These are phyloP conservation scores for Drosophila sp. DNA, from an alignment of 1,140 invertebrate genomes.

Conservation along the genomic window DNA sequence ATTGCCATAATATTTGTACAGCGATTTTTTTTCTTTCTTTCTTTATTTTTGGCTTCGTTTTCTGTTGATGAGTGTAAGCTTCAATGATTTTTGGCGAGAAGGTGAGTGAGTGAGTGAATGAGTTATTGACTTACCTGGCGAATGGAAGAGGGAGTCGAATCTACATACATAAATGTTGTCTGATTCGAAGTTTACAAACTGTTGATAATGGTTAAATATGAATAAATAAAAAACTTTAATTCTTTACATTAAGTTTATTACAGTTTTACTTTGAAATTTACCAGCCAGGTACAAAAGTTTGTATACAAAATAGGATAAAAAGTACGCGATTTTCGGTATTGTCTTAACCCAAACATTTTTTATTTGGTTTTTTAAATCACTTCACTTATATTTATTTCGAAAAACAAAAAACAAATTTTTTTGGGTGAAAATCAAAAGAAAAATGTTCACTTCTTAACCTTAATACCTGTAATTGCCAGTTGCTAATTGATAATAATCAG, in stretches of 20 bases:
- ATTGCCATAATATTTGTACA: slow-evolving; percentile 62
- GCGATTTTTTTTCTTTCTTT: slow-evolving; percentile 43
- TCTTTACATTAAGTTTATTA: not conserved
- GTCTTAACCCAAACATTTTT: too few relatives aligned
- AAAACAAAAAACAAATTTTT: too few relatives aligned
- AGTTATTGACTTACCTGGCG: slow-evolving; percentile 29
- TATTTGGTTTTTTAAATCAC: too few relatives aligned
- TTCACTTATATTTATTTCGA: too few relatives aligned
- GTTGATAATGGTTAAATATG: not conserved
- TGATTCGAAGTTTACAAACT: not conserved
- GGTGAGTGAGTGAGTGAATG: slow-evolving; percentile 29
- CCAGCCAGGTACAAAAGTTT: too few relatives aligned
- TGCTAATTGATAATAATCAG: not conserved
- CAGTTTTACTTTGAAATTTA: not conserved
- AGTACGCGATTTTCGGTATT: too few relatives aligned
- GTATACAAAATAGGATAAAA: too few relatives aligned
- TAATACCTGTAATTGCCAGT: not conserved
- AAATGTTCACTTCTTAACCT: not conserved
- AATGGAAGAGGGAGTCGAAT: not conserved
- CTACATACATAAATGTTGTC: not conserved
- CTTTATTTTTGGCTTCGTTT: slow-evolving; percentile 23
- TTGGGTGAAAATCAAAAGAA: not conserved
- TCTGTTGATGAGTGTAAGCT: slow-evolving; percentile 70
- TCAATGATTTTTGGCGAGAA: slow-evolving; percentile 45
- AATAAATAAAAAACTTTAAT: not conserved